These are phyloP conservation scores for Ceriagrion tenellum DNA, from an alignment of 2,888 invertebrate species.

Conservation along the genomic window DNA sequence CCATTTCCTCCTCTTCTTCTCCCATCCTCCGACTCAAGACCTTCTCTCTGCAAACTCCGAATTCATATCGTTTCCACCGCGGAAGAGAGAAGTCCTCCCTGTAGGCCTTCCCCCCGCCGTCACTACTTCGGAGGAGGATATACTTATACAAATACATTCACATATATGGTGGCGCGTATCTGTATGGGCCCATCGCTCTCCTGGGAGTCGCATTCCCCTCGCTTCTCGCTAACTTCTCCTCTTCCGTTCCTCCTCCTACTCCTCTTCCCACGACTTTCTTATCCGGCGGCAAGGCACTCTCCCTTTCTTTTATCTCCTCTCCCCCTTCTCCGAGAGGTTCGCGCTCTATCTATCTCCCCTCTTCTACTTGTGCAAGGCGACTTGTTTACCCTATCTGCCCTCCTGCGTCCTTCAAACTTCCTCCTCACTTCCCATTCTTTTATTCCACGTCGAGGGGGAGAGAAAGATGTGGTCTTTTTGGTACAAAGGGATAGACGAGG, in stretches of 20 bases:
- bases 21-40: background rate
- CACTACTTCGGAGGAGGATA: background rate
- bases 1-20: background rate
- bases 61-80: conserved; percentile 18
- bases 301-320: background rate
- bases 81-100: background rate
- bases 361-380: too few relatives aligned
- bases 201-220: background rate
- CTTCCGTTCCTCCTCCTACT: background rate
- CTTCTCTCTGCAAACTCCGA: conserved; percentile 19
- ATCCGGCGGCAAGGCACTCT: background rate
- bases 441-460: too few relatives aligned
- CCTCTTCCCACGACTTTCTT: background rate
- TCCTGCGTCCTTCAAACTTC: too few relatives aligned
- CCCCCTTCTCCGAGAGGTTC: background rate
- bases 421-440: too few relatives aligned
- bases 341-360: too few relatives aligned
- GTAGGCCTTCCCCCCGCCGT: background rate
- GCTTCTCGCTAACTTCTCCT: background rate
- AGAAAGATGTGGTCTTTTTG: too few relatives aligned
- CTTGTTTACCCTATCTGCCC: too few relatives aligned
- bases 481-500: too few relatives aligned
- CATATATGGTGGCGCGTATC: background rate
- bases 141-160: too few relatives aligned
- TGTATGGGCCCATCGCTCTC: background rate